Base-by-base conservation (phyloP, 2,888 invertebrate genomes). In the Eustalomyia histrio region DNA sequence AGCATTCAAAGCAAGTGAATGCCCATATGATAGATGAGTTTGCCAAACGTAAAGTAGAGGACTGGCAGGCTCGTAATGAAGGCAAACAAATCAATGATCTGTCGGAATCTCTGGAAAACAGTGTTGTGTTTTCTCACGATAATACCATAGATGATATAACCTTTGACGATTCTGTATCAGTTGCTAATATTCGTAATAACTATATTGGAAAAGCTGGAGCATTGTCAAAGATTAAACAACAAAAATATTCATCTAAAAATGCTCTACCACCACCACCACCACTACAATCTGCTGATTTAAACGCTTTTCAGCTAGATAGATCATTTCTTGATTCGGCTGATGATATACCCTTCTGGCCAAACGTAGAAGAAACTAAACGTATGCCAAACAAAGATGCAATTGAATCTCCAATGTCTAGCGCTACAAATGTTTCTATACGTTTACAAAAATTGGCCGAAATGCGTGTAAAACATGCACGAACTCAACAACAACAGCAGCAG, bases 11-110 rank as follows among this genome's bases (percentile, higher is more conserved):
- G 9, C 67, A 60, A 65, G 68, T 76, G 47, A 73, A 50, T 76
- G 75, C 52, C 69, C 71, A n/a, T 75, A 80, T 83, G 33, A 61
- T 33, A 67, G 83, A 85, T 76, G 79, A 76, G 6, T 80, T 83
- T n/a, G 83, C 85, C 2, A 86, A 86, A 63, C 84, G 83, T 18
- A 86, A 86, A 50, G 86, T 86, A 0, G 85, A 85, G 55, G 86
- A 86, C 75, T 86, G 86, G 86, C 84, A 84, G 35, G 78, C 83
- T 9, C 81, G 86, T 12, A 86, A 86, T 82, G 80, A 84, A 57
- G 81, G 50, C 8, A 82, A 52, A 55, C 43, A 21, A 24, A 21
- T 17, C 68, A 69, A 73, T 24, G 21, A 21, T 3, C 5, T 63
- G 24, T 33, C n/a, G n/a, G 63, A 76, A 14, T 16, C 35, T n/a